phyloP scores from a whole-genome alignment of 2,888 invertebrate genomes.

The Malthinus flaveolus region DNA sequence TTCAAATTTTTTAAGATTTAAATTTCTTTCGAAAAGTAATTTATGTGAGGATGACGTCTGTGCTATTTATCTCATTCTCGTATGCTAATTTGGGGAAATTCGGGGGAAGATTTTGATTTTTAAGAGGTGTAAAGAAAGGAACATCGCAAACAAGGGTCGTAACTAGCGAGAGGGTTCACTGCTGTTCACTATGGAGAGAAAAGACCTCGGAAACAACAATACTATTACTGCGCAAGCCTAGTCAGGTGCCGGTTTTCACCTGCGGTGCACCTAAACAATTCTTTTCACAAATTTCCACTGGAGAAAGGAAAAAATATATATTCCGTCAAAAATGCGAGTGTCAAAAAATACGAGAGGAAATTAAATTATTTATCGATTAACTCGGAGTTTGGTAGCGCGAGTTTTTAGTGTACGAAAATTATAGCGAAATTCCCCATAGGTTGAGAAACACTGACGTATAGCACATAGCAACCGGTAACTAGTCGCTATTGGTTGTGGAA shows the following conservation, averaged over 20 bases:
- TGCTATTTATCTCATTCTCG: constrained; percentile 11
- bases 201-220: constrained; percentile 18
- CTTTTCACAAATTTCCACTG: no score
- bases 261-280: constrained; percentile 1
- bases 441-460: constrained; percentile 10
- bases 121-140: constrained; percentile 21
- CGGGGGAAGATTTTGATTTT: constrained; percentile 17
- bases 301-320: no score
- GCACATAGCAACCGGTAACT: constrained; percentile 41
- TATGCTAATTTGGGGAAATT: constrained; percentile 18
- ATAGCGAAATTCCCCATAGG: neutral
- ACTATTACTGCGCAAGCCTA: constrained; percentile 20
- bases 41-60: constrained; percentile 13
- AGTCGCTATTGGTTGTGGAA: constrained; percentile 37
- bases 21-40: constrained; percentile 9
- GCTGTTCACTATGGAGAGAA: constrained; percentile 18
- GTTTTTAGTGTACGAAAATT: neutral
- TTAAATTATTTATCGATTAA: no score
- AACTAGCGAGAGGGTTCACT: constrained; percentile 11
- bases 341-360: no score
- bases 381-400: no score
- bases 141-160: constrained; percentile 15
- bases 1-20: no score
- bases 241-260: constrained; percentile 12
- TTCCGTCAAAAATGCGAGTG: no score